A percentile compares a stretch with the other conserved stretches of the same genome.
Evolutionary conservation across 2,888 invertebrate genomes (phyloP).

Genomic region (Lasioglossum villosulum): DNA sequence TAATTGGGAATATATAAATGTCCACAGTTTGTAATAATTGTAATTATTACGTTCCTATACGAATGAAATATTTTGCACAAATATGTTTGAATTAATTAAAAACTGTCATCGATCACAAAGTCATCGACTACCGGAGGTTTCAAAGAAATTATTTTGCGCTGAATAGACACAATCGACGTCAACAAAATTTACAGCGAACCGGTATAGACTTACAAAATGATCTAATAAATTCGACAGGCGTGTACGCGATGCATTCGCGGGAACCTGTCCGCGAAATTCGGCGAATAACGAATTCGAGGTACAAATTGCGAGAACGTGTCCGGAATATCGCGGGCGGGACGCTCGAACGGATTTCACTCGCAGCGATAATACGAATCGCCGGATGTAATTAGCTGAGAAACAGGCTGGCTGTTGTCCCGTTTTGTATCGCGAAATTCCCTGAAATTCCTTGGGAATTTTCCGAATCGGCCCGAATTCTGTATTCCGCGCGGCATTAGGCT

Average conservation of each 20-base stretch:
- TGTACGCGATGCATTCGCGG: background rate
- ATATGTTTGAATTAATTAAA: too few species aligned
- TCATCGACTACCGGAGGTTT: too few species aligned
- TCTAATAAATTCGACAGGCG: background rate
- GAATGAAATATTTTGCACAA: too few species aligned
- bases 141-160: background rate
- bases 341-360: constrained; percentile 21
- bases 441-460: constrained; percentile 8
- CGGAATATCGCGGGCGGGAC: constrained; percentile 17
- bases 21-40: too few species aligned
- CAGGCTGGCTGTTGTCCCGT: constrained; percentile 7
- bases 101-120: too few species aligned
- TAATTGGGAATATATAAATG: too few species aligned
- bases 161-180: background rate
- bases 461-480: constrained; percentile 7
- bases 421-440: background rate
- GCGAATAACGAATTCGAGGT: constrained; percentile 22
- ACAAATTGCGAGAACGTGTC: constrained; percentile 34
- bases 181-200: background rate
- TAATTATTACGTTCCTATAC: too few species aligned
- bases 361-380: constrained; percentile 37
- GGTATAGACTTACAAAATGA: background rate
- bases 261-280: constrained; percentile 24
- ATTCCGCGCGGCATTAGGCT: background rate
- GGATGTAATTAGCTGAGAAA: constrained; percentile 31